Percentiles rank a stretch among this genome's conserved stretches.
These are phyloP conservation scores for Nymphicus hollandicus DNA, from an alignment of 2,113 vertebrate species.

Conservation along the genomic window DNA sequence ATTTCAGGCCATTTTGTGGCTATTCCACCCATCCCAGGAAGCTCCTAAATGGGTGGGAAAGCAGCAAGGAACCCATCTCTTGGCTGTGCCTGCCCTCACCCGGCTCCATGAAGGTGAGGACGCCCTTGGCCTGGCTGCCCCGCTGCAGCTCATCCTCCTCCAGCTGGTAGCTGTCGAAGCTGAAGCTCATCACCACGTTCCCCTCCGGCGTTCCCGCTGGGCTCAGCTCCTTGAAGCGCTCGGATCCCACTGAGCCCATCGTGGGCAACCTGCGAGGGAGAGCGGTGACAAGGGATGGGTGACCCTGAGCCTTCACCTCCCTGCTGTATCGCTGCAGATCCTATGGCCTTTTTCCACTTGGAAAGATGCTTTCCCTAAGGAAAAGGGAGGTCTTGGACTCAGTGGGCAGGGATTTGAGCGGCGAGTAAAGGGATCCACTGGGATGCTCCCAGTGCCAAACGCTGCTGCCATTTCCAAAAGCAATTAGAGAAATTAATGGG, in stretches of 20 bases:
- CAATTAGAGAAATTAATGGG: slow-evolving; percentile 11
- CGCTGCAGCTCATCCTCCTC: slow-evolving; percentile 83
- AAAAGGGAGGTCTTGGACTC: not conserved
- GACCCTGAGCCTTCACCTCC: not conserved
- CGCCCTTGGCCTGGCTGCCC: slow-evolving; percentile 78
- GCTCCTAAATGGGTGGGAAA: not conserved
- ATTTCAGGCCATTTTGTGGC: not conserved
- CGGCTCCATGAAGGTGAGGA: slow-evolving; percentile 83
- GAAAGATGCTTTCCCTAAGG: not conserved
- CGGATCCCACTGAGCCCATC: slow-evolving; percentile 83
- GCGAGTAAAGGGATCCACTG: not conserved
- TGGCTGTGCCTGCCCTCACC: slow-evolving; percentile 72
- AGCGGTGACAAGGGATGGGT: not conserved
- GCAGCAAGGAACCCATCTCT: rapidly evolving
- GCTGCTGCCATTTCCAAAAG: not conserved
- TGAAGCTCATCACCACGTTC: slow-evolving; percentile 89
- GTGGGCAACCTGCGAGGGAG: not conserved
- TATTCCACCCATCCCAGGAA: not conserved
- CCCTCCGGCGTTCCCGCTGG: slow-evolving; percentile 76
- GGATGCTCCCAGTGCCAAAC: not conserved
- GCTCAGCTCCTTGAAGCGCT: slow-evolving; percentile 80
- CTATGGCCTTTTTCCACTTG: not conserved
- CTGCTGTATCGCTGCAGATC: rapidly evolving
- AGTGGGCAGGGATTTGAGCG: not conserved
- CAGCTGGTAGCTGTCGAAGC: slow-evolving; percentile 91